Percentiles rank a stretch among this genome's conserved stretches.
phyloP scores from a whole-genome alignment of 2,797 vertebrate species.

The Tiaroga cobitis region DNA sequence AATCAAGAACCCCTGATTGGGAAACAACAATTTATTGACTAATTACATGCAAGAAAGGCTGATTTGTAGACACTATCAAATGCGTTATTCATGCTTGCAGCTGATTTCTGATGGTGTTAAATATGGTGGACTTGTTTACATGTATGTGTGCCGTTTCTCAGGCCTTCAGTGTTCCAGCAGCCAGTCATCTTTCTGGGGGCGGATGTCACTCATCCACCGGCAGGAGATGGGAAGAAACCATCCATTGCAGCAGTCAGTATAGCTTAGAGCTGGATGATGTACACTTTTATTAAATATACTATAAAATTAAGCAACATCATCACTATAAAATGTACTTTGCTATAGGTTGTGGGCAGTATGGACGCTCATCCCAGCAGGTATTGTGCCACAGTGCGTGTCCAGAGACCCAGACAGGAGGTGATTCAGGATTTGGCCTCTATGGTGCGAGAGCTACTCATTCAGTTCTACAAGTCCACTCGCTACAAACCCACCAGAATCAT shows the following conservation, averaged over 20 bases:
- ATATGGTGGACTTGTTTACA: neutral
- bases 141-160: slow-evolving; percentile 42
- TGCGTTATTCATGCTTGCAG: neutral
- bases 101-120: neutral
- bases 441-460: slow-evolving; percentile 97
- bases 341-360: slow-evolving; percentile 97
- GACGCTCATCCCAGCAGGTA: slow-evolving; percentile 97
- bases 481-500: slow-evolving; percentile 99
- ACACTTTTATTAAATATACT: neutral
- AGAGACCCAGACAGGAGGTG: slow-evolving; percentile 95
- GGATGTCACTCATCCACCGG: slow-evolving; percentile 97
- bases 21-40: neutral
- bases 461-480: slow-evolving; percentile 98
- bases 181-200: slow-evolving; percentile 98
- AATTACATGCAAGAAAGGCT: neutral
- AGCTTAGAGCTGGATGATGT: neutral
- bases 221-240: slow-evolving; percentile 97
- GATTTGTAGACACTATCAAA: neutral
- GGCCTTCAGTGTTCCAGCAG: slow-evolving; percentile 96
- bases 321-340: neutral
- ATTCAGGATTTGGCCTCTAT: slow-evolving; percentile 97
- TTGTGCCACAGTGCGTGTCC: slow-evolving; percentile 97
- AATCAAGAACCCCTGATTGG: neutral
- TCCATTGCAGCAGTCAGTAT: slow-evolving; percentile 94
- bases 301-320: neutral